Evolutionary conservation across 64 coral and sea anemone species (phyloP), one percentile per base, ranked within the genome.

Genomic region (Catalaphyllia jardinei): DNA sequence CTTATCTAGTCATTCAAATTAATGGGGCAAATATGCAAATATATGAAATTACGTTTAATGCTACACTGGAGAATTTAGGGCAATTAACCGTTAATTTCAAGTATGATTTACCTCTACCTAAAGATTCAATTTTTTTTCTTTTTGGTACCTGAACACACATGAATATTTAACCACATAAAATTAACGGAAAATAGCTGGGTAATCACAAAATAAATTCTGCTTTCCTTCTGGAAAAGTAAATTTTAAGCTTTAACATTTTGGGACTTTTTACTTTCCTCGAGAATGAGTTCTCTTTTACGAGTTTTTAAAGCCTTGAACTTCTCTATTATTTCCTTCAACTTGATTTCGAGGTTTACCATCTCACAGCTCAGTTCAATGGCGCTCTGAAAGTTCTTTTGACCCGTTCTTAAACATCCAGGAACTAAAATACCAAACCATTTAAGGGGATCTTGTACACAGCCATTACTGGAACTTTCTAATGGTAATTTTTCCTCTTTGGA

Each of bases 381-480:
- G 60, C 69, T 80, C 65, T 88, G 91, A n/a, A 90, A 96, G 28
- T 88, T 54, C 30, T 75, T 93, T 73, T 96, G 95, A 19, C 91
- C 95, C 35, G 78, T 84, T 73, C 78, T 93, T 24, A 96, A 87
- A 76, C 91, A 90, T 28, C 86, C 87, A 57, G 95, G 91, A 33
- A 96, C 95, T 13, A 96, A 67, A 88, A 96, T 92, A 51, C 95
- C 95, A 65, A 96, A 96, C 95, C 95, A 96, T 69, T 93, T 96
- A 0, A 96, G 28, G 29, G 95, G 95, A 59, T 96, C 92, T 75
- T 96, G 77, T 24, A 73, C 29, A 73, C 30, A 29, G 0, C 79
- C 69, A 20, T 91, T 75, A 13, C 71, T 83, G 22, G 55, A 74
- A 19, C 71, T 46, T 73, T 59, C 30, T 17, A 22, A 30, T 8